Percentiles rank a stretch among this genome's conserved stretches.
Conservation (phyloP, 2,113 vertebrate genomes). For the Poeciliopsis occidentalis region DNA sequence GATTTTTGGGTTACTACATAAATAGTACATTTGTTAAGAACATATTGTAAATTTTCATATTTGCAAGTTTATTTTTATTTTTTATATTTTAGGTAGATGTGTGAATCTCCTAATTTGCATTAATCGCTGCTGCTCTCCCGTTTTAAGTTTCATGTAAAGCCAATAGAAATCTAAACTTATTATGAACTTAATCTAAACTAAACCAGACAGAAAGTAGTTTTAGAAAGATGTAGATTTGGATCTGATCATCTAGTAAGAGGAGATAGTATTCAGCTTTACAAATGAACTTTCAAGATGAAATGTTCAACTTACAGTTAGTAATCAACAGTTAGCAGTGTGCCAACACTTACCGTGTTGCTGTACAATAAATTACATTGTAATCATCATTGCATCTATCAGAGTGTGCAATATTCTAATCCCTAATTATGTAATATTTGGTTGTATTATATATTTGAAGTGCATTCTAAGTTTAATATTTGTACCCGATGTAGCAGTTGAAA, state of each 20-base stretch:
- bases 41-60: background rate
- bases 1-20: background rate
- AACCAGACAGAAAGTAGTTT: slow-evolving; percentile 15
- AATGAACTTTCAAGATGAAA: background rate
- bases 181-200: background rate
- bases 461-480: background rate
- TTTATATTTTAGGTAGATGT: background rate
- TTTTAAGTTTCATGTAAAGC: slow-evolving; percentile 30
- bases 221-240: slow-evolving; percentile 8
- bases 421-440: background rate
- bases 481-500: background rate
- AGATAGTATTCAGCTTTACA: background rate
- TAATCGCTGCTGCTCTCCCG: background rate
- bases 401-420: background rate
- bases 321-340: slow-evolving; percentile 44
- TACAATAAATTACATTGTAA: background rate
- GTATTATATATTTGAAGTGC: background rate
- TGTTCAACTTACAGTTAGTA: slow-evolving; percentile 26
- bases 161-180: background rate
- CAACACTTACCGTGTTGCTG: slow-evolving; percentile 12
- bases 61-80: background rate
- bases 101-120: slow-evolving; percentile 13
- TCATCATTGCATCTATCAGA: background rate
- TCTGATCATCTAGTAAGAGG: slow-evolving; percentile 5
- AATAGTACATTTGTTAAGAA: slow-evolving; percentile 14